Evolutionary conservation across 2,888 invertebrate genomes (phyloP).

Genomic region (Drosophila merina): DNA sequence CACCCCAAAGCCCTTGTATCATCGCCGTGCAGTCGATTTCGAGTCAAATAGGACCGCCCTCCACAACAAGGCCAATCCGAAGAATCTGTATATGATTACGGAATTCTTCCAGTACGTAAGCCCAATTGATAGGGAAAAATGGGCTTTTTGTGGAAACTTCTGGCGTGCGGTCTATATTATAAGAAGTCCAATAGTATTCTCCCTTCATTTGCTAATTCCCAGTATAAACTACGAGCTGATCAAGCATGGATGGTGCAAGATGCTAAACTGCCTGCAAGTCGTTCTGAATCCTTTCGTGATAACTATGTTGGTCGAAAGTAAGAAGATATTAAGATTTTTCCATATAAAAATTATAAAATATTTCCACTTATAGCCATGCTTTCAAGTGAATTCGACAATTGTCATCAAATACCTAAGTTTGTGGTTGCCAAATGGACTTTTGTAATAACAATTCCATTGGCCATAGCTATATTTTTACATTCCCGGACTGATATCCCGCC

Average conservation of each 20-base stretch:
- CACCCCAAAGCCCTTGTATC: constrained; percentile 15
- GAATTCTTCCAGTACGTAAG: constrained; percentile 61
- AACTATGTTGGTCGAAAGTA: constrained; percentile 33
- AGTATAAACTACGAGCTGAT: constrained; percentile 62
- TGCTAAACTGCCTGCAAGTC: constrained; percentile 72
- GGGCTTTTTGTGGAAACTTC: constrained; percentile 28
- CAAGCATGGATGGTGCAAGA: constrained; percentile 78
- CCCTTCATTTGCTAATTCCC: constrained; percentile 60
- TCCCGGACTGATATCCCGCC: constrained; percentile 58
- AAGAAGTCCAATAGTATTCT: constrained; percentile 50
- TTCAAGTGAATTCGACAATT: background rate
- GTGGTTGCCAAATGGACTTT: constrained; percentile 23
- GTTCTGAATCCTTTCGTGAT: constrained; percentile 55
- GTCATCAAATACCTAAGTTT: constrained; percentile 15
- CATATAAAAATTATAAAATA: constrained; percentile 17
- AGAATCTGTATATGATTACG: constrained; percentile 39
- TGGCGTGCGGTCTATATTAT: constrained; percentile 32
- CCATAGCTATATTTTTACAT: constrained; percentile 33
- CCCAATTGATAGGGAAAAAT: constrained; percentile 55
- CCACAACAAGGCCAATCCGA: constrained; percentile 43
- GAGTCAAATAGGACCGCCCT: constrained; percentile 24
- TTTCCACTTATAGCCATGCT: background rate
- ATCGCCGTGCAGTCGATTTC: constrained; percentile 12
- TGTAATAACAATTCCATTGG: constrained; percentile 43
- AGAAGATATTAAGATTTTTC: background rate